These are phyloP conservation scores for Atrina japonica DNA, from an alignment of 2,888 invertebrate species.

Conservation along the genomic window DNA sequence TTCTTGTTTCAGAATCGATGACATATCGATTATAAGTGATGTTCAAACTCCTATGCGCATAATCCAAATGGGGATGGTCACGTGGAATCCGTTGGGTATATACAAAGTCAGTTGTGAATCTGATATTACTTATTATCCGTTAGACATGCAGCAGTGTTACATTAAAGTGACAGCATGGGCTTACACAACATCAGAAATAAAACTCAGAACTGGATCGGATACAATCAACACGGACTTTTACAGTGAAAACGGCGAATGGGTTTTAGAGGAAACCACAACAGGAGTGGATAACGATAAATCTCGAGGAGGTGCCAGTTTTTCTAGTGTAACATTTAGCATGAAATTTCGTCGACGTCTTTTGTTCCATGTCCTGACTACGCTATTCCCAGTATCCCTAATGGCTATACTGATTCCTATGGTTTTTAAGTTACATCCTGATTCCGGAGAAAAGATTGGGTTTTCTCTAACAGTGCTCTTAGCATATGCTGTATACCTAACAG, in stretches of 20 bases:
- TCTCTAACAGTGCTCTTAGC: constrained; percentile 32
- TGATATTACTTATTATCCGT: constrained; percentile 49
- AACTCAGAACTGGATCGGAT: background rate
- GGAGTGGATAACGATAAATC: background rate
- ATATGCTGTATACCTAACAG: constrained; percentile 35
- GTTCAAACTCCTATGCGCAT: constrained; percentile 44
- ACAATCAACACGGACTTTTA: constrained; percentile 20
- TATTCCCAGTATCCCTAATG: constrained; percentile 54
- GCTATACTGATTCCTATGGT: constrained; percentile 48
- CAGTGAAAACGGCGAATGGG: constrained; percentile 55
- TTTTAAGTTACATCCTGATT: constrained; percentile 32
- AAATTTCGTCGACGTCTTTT: constrained; percentile 46
- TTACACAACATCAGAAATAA: constrained; percentile 46
- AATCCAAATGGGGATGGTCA: constrained; percentile 20
- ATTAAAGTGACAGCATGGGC: constrained; percentile 51
- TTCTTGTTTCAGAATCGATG: constrained; percentile 36
- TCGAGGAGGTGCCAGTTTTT: constrained; percentile 26
- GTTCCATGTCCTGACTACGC: constrained; percentile 52
- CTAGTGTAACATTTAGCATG: constrained; percentile 45
- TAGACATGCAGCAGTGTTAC: constrained; percentile 47
- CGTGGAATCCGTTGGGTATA: constrained; percentile 46
- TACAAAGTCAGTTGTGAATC: constrained; percentile 46
- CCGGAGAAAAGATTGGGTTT: constrained; percentile 37
- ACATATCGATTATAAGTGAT: constrained; percentile 47
- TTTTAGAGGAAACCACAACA: constrained; percentile 13